Percentiles rank a stretch among this genome's conserved stretches.
Conservation (phyloP, 2,888 invertebrate genomes). For the Caenorhabditis sp. region DNA sequence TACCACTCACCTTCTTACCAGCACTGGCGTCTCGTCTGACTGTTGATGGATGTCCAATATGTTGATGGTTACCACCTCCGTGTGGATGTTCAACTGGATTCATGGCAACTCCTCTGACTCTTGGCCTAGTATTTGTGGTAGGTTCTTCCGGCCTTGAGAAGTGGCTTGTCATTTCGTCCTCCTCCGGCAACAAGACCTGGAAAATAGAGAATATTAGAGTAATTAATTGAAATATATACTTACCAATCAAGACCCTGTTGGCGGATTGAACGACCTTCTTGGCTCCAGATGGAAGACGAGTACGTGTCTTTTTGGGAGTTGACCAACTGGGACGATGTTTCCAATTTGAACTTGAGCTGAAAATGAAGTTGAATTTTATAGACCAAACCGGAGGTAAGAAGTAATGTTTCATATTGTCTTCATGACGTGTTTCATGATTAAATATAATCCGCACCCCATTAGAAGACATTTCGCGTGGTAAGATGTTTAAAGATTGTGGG, state of each 20-base stretch:
- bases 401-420: slow-evolving; percentile 31
- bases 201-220: background rate
- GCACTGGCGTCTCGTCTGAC: slow-evolving; percentile 98
- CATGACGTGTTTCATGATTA: background rate
- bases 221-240: slow-evolving; percentile 55
- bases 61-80: slow-evolving; percentile 99
- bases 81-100: slow-evolving; percentile 99
- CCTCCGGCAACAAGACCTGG: slow-evolving; percentile 94
- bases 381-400: slow-evolving; percentile 43
- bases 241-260: slow-evolving; percentile 98
- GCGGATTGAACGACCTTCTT: slow-evolving; percentile 98
- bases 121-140: slow-evolving; percentile 98
- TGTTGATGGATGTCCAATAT: slow-evolving; percentile 99
- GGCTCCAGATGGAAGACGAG: slow-evolving; percentile 97
- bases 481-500: background rate
- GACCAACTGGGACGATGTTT: slow-evolving; percentile 96
- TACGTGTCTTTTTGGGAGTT: slow-evolving; percentile 96
- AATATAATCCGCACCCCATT: slow-evolving; percentile 11
- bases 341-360: slow-evolving; percentile 81
- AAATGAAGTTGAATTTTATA: slow-evolving; percentile 56
- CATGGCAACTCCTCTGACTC: slow-evolving; percentile 96
- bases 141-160: slow-evolving; percentile 97
- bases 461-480: slow-evolving; percentile 9
- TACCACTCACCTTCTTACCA: slow-evolving; percentile 84
- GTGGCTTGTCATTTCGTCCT: slow-evolving; percentile 99